phyloP scores from a whole-genome alignment of 2,797 vertebrate species.

The Vireo griseus region DNA sequence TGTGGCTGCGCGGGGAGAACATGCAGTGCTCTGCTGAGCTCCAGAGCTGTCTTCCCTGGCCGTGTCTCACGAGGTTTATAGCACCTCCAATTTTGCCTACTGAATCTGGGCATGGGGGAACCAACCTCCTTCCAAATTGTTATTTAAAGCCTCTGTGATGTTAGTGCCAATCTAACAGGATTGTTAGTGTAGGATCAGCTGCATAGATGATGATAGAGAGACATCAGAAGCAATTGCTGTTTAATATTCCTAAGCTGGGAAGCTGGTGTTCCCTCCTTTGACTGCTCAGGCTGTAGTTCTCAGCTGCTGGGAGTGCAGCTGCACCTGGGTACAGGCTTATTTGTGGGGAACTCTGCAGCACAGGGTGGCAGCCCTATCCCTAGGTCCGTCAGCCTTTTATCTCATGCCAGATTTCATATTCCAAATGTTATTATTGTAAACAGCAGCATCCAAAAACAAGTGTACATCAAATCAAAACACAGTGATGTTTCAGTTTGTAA shows the following conservation, averaged over 20 bases:
- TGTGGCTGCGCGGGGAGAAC: neutral
- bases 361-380: neutral
- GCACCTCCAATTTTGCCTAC: neutral
- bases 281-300: neutral
- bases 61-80: neutral
- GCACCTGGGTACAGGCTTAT: neutral
- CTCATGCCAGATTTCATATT: slow-evolving; percentile 1
- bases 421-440: slow-evolving; percentile 4
- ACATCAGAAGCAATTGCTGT: neutral
- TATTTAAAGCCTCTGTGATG: neutral
- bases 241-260: neutral
- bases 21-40: rapidly evolving
- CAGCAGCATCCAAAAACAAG: neutral
- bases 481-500: neutral
- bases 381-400: neutral
- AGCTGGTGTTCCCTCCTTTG: neutral
- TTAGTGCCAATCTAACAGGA: neutral
- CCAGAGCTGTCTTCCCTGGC: neutral
- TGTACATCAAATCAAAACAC: neutral
- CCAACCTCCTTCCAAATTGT: neutral
- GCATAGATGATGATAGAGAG: neutral
- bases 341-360: neutral
- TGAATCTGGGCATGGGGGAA: neutral
- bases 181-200: neutral
- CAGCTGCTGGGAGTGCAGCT: neutral